Evolutionary conservation across 2,888 invertebrate genomes (phyloP), one percentile per base, ranked within the genome.

Genomic region (Anoplius nigerrimus): DNA sequence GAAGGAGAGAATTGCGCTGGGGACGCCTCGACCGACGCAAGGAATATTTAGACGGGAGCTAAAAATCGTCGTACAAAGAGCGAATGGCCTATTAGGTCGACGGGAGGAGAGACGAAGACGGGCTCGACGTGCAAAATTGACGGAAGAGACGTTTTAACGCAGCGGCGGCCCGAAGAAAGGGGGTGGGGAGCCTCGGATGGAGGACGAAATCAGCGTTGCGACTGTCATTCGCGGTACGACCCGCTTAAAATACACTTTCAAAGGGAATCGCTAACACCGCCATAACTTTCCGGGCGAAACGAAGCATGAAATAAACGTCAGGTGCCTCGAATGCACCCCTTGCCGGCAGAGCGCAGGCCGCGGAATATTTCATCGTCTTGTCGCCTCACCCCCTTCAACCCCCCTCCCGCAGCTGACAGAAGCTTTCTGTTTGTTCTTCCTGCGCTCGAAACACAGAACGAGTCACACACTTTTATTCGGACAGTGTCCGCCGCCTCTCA

Each of bases 231-330:
- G 71, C 63, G 64, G 69, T 62, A 69, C 69, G 63, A 69, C 66
- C 63, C 64, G 69, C 62, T 72, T 66, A 69, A 72, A 74, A 72
- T 69, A 66, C 71, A 66, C 56, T 64, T 59, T 72, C 72, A 69
- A 74, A 74, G 62, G 63, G 72, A 72, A 71, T 74, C 69, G 69
- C 61, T 43, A 73, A 27, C 57, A 24, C 57, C 53, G 67, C 66
- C 58, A 66, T 74, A 74, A 74, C 69, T 72, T 72, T 65, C 69
- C 58, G 62, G 59, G 64, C 72, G 65, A 71, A 74, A 72, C 72
- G 72, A 72, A 69, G 69, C 74, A 69, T 72, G 69, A 72, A 4
- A 48, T 48, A 48, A 48, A 48, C 48, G 48, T 34, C 16, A 48
- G 48, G 48, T 48, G n/a, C 48, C 20, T 43, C 48, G 16, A 43